A percentile compares a stretch with the other conserved stretches of the same genome.
Evolutionary conservation across 2,888 invertebrate genomes (phyloP).

Genomic region (Sphinx pinastri): DNA sequence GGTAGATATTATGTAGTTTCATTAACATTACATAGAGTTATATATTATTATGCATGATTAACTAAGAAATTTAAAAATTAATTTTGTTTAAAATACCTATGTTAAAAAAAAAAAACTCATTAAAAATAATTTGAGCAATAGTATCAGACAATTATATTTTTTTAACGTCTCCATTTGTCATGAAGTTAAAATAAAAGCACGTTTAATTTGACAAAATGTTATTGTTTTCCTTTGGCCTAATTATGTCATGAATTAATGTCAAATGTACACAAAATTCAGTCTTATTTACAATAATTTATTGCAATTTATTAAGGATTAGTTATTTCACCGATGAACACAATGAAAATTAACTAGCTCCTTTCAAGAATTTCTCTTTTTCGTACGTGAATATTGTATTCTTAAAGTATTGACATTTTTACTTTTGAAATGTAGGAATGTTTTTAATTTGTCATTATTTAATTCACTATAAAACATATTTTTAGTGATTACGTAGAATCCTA

Average conservation of each 20-base stretch:
- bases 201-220: not conserved
- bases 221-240: slow-evolving; percentile 23
- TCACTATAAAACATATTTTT: slow-evolving; percentile 59
- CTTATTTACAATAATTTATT: slow-evolving; percentile 14
- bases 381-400: slow-evolving; percentile 65
- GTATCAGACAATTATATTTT: not conserved
- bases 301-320: not conserved
- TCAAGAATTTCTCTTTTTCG: slow-evolving; percentile 67
- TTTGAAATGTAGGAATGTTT: slow-evolving; percentile 60
- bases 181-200: not conserved
- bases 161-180: not conserved
- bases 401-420: slow-evolving; percentile 58
- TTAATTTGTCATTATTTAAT: slow-evolving; percentile 54
- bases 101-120: not conserved
- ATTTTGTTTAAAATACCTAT: not conserved
- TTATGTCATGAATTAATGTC: slow-evolving; percentile 21
- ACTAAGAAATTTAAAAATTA: too few relatives aligned
- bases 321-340: slow-evolving; percentile 7
- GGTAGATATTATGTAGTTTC: slow-evolving; percentile 7
- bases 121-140: slow-evolving; percentile 4
- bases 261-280: slow-evolving; percentile 28
- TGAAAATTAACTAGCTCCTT: slow-evolving; percentile 43
- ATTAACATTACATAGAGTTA: not conserved
- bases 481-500: slow-evolving; percentile 60
- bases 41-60: too few relatives aligned